Evolutionary conservation across 2,888 invertebrate genomes (phyloP).

Genomic region (Aphodius sticticus): DNA sequence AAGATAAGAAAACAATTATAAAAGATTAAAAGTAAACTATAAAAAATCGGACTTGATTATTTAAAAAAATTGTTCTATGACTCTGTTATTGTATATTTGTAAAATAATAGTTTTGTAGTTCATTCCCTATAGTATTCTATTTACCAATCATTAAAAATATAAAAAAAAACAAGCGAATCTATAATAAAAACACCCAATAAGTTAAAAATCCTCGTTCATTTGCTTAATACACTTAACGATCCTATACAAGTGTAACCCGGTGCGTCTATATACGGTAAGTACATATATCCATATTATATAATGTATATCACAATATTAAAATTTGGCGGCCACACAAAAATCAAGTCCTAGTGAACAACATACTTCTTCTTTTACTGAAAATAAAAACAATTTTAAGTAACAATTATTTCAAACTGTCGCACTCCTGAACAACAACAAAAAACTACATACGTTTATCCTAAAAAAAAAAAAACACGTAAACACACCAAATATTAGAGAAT

Average conservation of each 20-base stretch:
- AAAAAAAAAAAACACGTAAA: background rate
- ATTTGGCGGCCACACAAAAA: background rate
- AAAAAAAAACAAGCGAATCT: background rate
- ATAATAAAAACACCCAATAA: background rate
- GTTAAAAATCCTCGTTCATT: background rate
- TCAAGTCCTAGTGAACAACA: slow-evolving; percentile 4
- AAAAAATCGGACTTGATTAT: too few species aligned
- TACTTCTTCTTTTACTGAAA: background rate
- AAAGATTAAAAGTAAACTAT: too few species aligned
- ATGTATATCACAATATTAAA: background rate
- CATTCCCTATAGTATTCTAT: too few species aligned
- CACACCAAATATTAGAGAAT: background rate
- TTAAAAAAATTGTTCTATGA: too few species aligned
- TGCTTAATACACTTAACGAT: background rate
- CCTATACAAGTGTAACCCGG: background rate
- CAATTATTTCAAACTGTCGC: background rate
- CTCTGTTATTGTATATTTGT: too few species aligned
- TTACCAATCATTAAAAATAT: background rate
- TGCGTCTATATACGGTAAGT: background rate
- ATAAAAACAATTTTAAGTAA: background rate
- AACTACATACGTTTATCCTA: background rate
- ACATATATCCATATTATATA: background rate
- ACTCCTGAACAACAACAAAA: background rate
- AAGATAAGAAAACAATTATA: too few species aligned
- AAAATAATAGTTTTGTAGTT: too few species aligned